phyloP scores from a whole-genome alignment of 2,797 vertebrate genomes.

The Selene dorsalis region DNA sequence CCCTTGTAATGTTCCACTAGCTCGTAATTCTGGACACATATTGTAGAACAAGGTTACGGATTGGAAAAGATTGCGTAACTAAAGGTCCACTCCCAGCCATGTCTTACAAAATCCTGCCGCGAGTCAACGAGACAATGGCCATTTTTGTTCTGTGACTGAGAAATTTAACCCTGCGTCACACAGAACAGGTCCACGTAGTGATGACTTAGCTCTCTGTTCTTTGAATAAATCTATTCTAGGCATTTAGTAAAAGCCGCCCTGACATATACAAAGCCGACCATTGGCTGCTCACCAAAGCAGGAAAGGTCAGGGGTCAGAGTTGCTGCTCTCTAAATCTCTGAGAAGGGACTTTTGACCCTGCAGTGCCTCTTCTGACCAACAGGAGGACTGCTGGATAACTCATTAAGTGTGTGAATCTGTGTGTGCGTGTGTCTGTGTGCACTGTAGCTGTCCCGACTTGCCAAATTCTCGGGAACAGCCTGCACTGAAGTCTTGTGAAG shows the following conservation, averaged over 20 bases:
- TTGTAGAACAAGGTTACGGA: constrained; percentile 30
- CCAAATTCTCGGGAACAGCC: constrained; percentile 69
- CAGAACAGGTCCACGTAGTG: background rate
- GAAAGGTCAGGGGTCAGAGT: constrained; percentile 53
- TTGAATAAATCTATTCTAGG: constrained; percentile 31
- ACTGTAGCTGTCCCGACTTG: constrained; percentile 70
- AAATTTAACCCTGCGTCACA: constrained; percentile 10
- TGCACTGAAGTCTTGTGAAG: constrained; percentile 65
- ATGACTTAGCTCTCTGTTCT: background rate
- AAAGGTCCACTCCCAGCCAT: constrained; percentile 28
- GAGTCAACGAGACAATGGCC: constrained; percentile 26
- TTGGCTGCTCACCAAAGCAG: constrained; percentile 11
- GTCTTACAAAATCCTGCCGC: constrained; percentile 23
- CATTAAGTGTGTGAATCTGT: constrained; percentile 26
- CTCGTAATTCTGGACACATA: constrained; percentile 31
- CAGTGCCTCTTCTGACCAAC: constrained; percentile 50
- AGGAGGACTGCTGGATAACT: constrained; percentile 56
- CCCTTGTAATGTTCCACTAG: constrained; percentile 14
- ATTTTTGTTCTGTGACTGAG: constrained; percentile 16
- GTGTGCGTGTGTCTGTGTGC: constrained; percentile 38
- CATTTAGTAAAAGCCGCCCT: constrained; percentile 6
- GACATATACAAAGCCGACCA: constrained; percentile 16
- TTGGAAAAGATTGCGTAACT: constrained; percentile 39
- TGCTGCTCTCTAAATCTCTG: constrained; percentile 24
- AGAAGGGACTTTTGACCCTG: constrained; percentile 44